These are phyloP conservation scores for Artibeus jamaicensis DNA, from an alignment of 2,797 vertebrate genomes.

Conservation along the genomic window DNA sequence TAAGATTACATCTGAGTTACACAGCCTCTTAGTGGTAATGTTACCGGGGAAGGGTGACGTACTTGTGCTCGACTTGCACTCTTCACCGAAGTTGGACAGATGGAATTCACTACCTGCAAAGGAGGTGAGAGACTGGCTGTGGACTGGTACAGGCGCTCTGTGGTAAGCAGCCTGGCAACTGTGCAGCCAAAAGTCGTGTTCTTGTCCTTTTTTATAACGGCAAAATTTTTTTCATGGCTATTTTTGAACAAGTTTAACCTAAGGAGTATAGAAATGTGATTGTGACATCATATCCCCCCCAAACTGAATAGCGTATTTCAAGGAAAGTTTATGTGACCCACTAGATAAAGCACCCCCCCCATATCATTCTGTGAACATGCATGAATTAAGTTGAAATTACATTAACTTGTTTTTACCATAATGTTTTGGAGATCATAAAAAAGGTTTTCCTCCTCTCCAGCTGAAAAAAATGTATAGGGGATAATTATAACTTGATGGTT, in stretches of 20 bases:
- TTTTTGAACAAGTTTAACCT: background rate
- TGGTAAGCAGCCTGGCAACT: conserved; percentile 74
- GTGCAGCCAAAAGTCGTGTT: conserved; percentile 61
- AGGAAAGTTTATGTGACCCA: background rate
- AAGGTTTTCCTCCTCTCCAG: background rate
- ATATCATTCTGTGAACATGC: background rate
- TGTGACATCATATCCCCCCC: background rate
- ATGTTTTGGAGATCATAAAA: background rate
- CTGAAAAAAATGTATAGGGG: background rate
- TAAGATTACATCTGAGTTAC: conserved; percentile 62
- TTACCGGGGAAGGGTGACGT: conserved; percentile 27
- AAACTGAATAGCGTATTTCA: background rate
- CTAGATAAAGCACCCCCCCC: background rate
- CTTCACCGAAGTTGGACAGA: conserved; percentile 69
- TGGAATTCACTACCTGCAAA: conserved; percentile 75
- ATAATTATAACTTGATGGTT: background rate
- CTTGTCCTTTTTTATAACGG: conserved; percentile 24
- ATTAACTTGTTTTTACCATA: background rate
- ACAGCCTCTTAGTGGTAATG: conserved; percentile 67
- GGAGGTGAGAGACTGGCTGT: conserved; percentile 73
- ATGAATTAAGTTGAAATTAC: conserved; percentile 45
- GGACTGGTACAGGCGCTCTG: conserved; percentile 62
- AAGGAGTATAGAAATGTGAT: background rate
- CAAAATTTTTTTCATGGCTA: background rate
- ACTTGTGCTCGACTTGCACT: background rate